Evolutionary conservation across 2,888 invertebrate genomes (phyloP).

Genomic region (Tachystola acroxantha): DNA sequence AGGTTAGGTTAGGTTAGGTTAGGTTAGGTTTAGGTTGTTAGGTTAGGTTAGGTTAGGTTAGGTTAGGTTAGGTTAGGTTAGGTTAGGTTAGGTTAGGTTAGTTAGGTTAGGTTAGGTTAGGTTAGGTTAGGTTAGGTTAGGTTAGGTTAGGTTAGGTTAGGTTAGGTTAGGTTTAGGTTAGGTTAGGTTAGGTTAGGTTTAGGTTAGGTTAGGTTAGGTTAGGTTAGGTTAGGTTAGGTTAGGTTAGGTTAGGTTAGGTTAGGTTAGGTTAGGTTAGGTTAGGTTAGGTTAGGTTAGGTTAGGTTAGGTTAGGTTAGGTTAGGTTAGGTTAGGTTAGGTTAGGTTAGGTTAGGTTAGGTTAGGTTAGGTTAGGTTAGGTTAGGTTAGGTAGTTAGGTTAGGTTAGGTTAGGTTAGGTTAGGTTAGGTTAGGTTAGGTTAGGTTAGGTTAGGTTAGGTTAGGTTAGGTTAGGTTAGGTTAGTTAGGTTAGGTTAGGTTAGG

Average conservation of each 20-base stretch:
- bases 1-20: constrained; percentile 14
- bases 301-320: constrained; percentile 21
- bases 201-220: constrained; percentile 15
- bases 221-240: constrained; percentile 17
- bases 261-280: constrained; percentile 19
- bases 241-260: constrained; percentile 18
- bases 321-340: constrained; percentile 20
- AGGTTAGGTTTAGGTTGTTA: constrained; percentile 14
- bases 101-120: not conserved
- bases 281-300: constrained; percentile 19
- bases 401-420: constrained; percentile 19
- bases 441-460: constrained; percentile 17
- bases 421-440: constrained; percentile 16
- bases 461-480: constrained; percentile 18
- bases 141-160: constrained; percentile 18
- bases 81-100: constrained; percentile 7
- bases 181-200: constrained; percentile 18
- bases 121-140: constrained; percentile 6
- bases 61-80: constrained; percentile 10
- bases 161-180: constrained; percentile 18
- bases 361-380: constrained; percentile 18
- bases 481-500: constrained; percentile 18
- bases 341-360: constrained; percentile 17
- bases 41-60: constrained; percentile 12
- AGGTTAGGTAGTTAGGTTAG: constrained; percentile 17